These are phyloP conservation scores for Dasyornis broadbenti DNA, from an alignment of 2,113 vertebrate genomes.

Conservation along the genomic window DNA sequence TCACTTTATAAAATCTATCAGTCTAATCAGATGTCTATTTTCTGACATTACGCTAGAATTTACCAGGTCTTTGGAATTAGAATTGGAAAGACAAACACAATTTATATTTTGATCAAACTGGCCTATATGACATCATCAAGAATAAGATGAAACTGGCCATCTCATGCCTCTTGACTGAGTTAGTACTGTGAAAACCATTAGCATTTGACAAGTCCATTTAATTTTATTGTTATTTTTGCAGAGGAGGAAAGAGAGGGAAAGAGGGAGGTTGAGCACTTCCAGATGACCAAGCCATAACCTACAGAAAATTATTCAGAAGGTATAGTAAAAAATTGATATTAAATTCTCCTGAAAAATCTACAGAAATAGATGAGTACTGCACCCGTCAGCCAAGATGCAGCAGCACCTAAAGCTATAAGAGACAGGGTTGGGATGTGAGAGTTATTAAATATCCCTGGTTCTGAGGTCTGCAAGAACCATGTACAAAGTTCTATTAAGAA, in stretches of 20 bases:
- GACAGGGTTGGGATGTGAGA: background rate
- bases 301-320: background rate
- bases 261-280: background rate
- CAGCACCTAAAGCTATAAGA: background rate
- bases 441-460: background rate
- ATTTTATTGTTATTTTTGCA: background rate
- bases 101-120: background rate
- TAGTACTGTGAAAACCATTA: background rate
- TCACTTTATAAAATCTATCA: background rate
- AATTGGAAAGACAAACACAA: background rate
- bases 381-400: background rate
- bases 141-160: background rate
- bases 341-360: background rate
- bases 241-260: background rate
- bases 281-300: background rate
- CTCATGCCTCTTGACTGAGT: background rate
- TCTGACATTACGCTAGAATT: background rate
- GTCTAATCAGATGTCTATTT: background rate
- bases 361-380: background rate
- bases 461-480: background rate
- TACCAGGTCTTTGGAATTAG: background rate
- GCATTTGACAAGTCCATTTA: background rate
- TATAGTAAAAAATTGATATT: background rate
- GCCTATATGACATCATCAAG: background rate
- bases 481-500: background rate